phyloP scores from a whole-genome alignment of 2,113 vertebrate species.

The Ailurus styani region DNA sequence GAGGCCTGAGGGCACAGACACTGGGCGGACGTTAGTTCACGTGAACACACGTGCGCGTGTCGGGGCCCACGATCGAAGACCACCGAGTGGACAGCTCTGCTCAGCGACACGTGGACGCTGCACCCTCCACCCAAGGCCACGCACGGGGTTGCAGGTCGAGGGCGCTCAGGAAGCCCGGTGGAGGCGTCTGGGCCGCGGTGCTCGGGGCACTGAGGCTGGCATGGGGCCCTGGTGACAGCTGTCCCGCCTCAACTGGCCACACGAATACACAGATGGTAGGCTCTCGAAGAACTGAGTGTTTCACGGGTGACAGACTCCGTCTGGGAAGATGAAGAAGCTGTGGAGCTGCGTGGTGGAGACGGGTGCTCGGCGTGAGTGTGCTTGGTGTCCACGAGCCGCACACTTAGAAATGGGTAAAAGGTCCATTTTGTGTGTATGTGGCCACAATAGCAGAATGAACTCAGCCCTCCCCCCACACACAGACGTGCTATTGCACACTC shows the following conservation, averaged over 20 bases:
- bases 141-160: rapidly evolving
- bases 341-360: rapidly evolving
- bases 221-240: too few relatives aligned
- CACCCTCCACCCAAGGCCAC: neutral
- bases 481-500: neutral
- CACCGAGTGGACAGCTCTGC: neutral
- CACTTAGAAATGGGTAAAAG: neutral
- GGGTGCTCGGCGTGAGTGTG: rapidly evolving
- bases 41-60: too few relatives aligned
- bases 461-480: neutral
- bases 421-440: neutral
- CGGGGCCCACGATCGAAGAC: rapidly evolving
- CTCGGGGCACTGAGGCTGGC: neutral
- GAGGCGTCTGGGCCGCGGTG: rapidly evolving
- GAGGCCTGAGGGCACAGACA: neutral
- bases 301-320: rapidly evolving
- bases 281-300: neutral
- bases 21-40: rapidly evolving
- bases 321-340: neutral
- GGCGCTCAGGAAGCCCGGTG: neutral
- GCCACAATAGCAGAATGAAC: neutral
- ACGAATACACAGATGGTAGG: rapidly evolving
- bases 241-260: neutral
- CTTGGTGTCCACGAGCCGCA: neutral
- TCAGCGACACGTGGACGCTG: rapidly evolving